A percentile compares a stretch with the other conserved stretches of the same genome.
Conservation (phyloP, 2,113 vertebrate species). For the Pelusios castaneus region DNA sequence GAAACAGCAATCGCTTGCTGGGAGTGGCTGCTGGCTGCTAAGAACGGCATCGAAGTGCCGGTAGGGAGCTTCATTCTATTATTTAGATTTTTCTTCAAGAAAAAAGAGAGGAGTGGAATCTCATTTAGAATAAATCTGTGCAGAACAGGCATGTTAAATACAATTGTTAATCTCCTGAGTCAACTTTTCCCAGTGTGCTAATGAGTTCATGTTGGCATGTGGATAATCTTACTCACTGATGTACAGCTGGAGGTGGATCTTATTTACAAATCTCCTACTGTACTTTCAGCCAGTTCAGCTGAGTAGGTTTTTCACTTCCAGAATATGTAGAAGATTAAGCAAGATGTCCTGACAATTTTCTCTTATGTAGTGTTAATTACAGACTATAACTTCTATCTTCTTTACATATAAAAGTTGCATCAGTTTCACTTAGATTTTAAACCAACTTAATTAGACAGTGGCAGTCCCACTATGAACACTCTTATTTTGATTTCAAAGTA, state of each 20-base stretch:
- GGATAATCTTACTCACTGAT: background rate
- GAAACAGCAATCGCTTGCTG: constrained; percentile 96
- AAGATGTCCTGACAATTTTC: background rate
- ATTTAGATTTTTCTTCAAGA: background rate
- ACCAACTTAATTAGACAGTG: background rate
- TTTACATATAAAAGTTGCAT: background rate
- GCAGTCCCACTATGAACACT: background rate
- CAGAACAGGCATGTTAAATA: constrained; percentile 1
- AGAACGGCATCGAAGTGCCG: constrained; percentile 93
- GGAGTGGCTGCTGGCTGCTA: constrained; percentile 97
- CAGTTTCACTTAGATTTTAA: background rate
- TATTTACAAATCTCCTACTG: background rate
- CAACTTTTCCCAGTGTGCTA: background rate
- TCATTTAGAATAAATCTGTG: background rate
- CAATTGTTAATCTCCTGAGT: background rate
- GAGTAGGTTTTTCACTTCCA: background rate
- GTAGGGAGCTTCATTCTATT: constrained; percentile 71
- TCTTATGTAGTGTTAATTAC: background rate
- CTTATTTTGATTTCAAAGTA: background rate
- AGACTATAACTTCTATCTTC: background rate
- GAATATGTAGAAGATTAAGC: background rate
- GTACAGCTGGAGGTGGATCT: background rate
- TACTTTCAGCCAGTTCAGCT: background rate
- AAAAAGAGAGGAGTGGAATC: background rate
- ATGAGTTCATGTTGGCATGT: background rate